These are phyloP conservation scores for Cassiopea xamachana DNA, from an alignment of 30 jellyfish, hydroid and myxozoan genomes.

Conservation along the genomic window DNA sequence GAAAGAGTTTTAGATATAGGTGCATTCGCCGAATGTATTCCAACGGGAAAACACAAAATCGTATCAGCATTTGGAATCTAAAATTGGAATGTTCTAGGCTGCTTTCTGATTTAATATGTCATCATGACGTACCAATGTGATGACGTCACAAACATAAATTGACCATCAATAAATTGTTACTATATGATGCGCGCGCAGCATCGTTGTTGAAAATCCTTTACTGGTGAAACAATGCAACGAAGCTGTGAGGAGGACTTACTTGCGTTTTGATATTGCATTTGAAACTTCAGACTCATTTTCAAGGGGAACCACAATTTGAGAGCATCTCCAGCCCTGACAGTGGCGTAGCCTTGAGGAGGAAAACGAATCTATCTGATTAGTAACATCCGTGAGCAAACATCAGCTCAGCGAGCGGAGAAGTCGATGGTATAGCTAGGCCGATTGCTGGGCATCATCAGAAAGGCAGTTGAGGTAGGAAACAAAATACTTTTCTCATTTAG, in stretches of 20 bases:
- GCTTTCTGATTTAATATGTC: neutral
- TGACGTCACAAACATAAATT: constrained; percentile 44
- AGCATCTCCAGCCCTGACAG: neutral
- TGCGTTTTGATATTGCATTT: constrained; percentile 1
- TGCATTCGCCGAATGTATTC: no score
- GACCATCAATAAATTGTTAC: constrained; percentile 50
- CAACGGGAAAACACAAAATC: no score
- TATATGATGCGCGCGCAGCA: constrained; percentile 55
- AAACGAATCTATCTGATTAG: neutral
- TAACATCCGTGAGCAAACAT: neutral
- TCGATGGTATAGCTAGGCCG: neutral
- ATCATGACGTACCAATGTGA: constrained; percentile 26
- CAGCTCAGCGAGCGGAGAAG: neutral
- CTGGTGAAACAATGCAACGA: constrained; percentile 79
- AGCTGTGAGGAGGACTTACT: constrained; percentile 74
- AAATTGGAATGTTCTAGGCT: neutral
- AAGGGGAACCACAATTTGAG: neutral
- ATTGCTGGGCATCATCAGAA: constrained; percentile 2
- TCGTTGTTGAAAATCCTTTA: constrained; percentile 26
- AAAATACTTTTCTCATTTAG: neutral
- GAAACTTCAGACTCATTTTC: constrained; percentile 16
- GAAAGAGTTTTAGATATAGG: no score
- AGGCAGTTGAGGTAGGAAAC: neutral
- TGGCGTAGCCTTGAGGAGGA: neutral
- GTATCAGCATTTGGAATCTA: neutral